Percentiles rank a stretch among this genome's conserved stretches.
These are phyloP conservation scores for Chrysolina oricalcia DNA, from an alignment of 2,888 invertebrate genomes.

Conservation along the genomic window DNA sequence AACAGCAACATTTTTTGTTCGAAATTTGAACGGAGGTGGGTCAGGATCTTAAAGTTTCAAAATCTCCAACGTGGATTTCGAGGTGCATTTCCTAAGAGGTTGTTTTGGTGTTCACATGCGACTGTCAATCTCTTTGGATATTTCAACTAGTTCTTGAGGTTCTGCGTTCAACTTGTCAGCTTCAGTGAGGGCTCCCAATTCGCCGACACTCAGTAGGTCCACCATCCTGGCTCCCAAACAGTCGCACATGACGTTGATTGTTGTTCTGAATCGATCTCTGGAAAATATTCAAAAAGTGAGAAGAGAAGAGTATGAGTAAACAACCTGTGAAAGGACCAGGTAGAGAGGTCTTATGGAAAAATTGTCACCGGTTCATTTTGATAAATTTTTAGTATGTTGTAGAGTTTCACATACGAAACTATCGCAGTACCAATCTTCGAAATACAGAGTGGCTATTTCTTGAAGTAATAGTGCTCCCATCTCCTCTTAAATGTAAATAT, in stretches of 20 bases:
- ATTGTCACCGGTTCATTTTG: too few relatives aligned
- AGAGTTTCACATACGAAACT: too few relatives aligned
- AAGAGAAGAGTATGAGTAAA: too few relatives aligned
- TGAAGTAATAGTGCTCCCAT: too few relatives aligned
- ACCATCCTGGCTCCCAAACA: constrained; percentile 95
- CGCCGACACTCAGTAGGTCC: constrained; percentile 85
- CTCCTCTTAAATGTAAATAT: too few relatives aligned
- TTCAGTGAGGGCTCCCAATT: constrained; percentile 74
- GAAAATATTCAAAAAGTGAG: background rate
- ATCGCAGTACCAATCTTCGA: too few relatives aligned
- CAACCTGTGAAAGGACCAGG: too few relatives aligned
- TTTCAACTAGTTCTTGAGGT: constrained; percentile 80
- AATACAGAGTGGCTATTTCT: too few relatives aligned
- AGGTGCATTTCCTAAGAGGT: background rate
- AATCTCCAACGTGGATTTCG: background rate
- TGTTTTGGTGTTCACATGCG: constrained; percentile 13
- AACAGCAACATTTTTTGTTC: background rate
- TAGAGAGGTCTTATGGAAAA: too few relatives aligned
- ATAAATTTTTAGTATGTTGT: too few relatives aligned
- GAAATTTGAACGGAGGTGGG: background rate
- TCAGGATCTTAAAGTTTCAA: background rate
- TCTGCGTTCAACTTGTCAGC: constrained; percentile 72
- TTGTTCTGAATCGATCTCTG: constrained; percentile 90
- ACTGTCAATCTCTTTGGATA: constrained; percentile 65
- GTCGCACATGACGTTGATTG: constrained; percentile 96